phyloP scores from a whole-genome alignment of 1,140 invertebrate genomes.

The Manduca sexta region DNA sequence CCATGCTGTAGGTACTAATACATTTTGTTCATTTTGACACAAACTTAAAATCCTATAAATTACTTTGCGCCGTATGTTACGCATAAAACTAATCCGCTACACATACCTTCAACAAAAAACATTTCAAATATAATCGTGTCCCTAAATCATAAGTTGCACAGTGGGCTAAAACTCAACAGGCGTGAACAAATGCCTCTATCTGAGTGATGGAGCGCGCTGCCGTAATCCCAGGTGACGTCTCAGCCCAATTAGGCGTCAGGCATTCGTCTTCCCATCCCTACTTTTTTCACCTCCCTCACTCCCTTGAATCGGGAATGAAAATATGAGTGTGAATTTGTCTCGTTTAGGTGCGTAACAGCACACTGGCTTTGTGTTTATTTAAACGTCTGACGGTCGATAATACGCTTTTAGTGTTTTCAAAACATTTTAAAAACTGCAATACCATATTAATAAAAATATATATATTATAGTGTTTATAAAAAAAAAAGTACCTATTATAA shows the following conservation, averaged over 20 bases:
- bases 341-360: conserved; percentile 18
- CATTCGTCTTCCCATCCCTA: conserved; percentile 51
- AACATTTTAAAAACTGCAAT: no score
- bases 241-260: conserved; percentile 60
- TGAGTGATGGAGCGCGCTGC: conserved; percentile 46
- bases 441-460: no score
- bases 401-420: no score
- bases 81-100: no score
- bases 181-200: conserved; percentile 48
- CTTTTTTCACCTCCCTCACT: conserved; percentile 25
- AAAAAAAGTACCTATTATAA: no score
- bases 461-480: no score
- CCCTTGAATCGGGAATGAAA: conserved; percentile 15
- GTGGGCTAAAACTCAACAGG: conserved; percentile 13
- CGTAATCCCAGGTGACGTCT: conserved; percentile 57
- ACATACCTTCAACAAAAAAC: neutral
- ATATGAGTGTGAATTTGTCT: conserved; percentile 36
- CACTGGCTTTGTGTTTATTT: conserved; percentile 7
- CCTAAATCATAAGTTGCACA: neutral
- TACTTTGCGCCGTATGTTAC: neutral
- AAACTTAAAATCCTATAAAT: neutral
- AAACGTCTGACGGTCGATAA: neutral
- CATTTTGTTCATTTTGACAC: no score
- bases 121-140: neutral
- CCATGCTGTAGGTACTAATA: no score